These are phyloP conservation scores for Dinocampus coccinellae DNA, from an alignment of 2,888 invertebrate genomes.

Conservation along the genomic window DNA sequence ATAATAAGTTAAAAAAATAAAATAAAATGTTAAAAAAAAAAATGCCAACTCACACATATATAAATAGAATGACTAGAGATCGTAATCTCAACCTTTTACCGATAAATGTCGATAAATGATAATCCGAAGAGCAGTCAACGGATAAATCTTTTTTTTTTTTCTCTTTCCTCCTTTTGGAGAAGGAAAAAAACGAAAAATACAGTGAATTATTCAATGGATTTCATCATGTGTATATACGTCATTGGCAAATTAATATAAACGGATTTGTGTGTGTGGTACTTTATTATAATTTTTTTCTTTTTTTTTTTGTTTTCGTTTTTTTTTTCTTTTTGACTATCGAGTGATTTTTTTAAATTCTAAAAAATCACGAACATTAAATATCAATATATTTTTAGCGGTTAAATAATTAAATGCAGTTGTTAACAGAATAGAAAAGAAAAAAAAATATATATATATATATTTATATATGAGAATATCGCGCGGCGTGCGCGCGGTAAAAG, in stretches of 20 bases:
- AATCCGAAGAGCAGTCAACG: neutral
- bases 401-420: slow-evolving; percentile 4
- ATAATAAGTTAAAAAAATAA: no score
- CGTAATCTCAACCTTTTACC: neutral
- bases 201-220: neutral
- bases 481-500: slow-evolving; percentile 34
- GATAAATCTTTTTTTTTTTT: neutral
- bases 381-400: neutral
- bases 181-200: neutral
- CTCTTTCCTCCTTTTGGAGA: neutral
- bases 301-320: neutral
- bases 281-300: neutral
- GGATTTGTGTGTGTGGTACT: neutral
- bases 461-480: no score
- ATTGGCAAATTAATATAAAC: neutral
- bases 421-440: no score
- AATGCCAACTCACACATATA: slow-evolving; percentile 25
- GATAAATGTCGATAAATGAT: slow-evolving; percentile 5
- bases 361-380: neutral
- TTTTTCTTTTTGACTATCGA: neutral
- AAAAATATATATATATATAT: no score
- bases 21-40: slow-evolving; percentile 48
- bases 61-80: neutral
- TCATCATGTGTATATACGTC: neutral
- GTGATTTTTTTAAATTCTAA: no score